Percentiles rank a stretch among this genome's conserved stretches.
These are phyloP conservation scores for Lophius piscatorius DNA, from an alignment of 2,113 vertebrate genomes.

Conservation along the genomic window DNA sequence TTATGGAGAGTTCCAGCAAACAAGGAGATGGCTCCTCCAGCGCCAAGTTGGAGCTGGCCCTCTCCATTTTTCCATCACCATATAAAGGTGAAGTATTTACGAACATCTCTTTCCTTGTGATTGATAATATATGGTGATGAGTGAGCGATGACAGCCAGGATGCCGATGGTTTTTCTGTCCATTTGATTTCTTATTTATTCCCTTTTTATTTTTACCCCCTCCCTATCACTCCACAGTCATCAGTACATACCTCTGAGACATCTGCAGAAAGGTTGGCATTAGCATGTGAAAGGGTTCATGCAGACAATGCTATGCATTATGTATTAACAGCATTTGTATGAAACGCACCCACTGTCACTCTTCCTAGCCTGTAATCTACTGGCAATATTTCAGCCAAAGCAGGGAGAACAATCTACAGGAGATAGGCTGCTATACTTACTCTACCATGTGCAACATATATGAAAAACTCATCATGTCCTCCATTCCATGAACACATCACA, in stretches of 20 bases:
- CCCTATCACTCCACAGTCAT: constrained; percentile 55
- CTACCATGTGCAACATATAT: constrained; percentile 35
- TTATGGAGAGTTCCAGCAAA: constrained; percentile 61
- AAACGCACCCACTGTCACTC: constrained; percentile 77
- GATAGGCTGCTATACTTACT: constrained; percentile 43
- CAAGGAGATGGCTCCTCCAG: constrained; percentile 2
- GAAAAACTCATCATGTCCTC: constrained; percentile 43
- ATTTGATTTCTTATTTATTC: constrained; percentile 50
- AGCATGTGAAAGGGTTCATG: constrained; percentile 80
- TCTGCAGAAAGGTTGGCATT: constrained; percentile 78
- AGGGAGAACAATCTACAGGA: constrained; percentile 54
- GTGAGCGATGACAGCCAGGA: constrained; percentile 29
- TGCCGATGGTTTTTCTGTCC: constrained; percentile 43
- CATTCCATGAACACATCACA: constrained; percentile 50
- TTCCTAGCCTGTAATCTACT: constrained; percentile 72
- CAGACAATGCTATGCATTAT: constrained; percentile 80
- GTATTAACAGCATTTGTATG: constrained; percentile 78
- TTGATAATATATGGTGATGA: constrained; percentile 48
- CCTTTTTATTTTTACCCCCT: constrained; percentile 45
- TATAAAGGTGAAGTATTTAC: constrained; percentile 37
- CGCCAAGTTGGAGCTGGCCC: constrained; percentile 31
- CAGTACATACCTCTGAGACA: constrained; percentile 73
- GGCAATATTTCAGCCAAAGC: constrained; percentile 69
- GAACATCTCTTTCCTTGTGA: constrained; percentile 18
- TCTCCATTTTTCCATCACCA: constrained; percentile 10